These are phyloP conservation scores for Trachymyrmex cornetzi DNA, from an alignment of 1,140 invertebrate genomes.

Conservation along the genomic window DNA sequence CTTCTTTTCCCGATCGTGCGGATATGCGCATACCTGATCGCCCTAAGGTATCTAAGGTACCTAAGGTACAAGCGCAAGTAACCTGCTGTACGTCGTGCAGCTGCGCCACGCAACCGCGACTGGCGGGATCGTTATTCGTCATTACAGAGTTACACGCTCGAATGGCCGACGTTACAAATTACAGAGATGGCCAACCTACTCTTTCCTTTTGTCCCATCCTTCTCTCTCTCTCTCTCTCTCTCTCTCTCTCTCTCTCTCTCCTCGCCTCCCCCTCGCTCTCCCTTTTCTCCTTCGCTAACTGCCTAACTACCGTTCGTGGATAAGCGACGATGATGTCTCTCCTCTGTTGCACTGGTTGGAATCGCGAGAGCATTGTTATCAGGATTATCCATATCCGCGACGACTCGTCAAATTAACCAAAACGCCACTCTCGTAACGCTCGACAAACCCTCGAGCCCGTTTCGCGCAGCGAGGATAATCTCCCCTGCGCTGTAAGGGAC, in stretches of 20 bases:
- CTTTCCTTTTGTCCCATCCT: not conserved
- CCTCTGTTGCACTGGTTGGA: not conserved
- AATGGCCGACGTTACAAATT: conserved; percentile 78
- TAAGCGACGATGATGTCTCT: conserved; percentile 34
- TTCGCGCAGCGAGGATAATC: conserved; percentile 33
- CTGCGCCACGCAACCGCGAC: conserved; percentile 50
- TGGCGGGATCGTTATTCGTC: conserved; percentile 75
- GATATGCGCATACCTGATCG: conserved; percentile 40
- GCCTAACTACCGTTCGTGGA: conserved; percentile 30
- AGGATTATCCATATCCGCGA: conserved; percentile 45
- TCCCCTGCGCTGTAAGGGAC: not conserved
- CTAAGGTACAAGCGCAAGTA: conserved; percentile 8
- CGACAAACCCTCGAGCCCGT: conserved; percentile 20
- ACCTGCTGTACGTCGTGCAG: conserved; percentile 39
- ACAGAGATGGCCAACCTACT: conserved; percentile 74
- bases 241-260: not conserved
- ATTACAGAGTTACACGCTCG: conserved; percentile 79
- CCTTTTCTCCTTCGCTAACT: conserved; percentile 10
- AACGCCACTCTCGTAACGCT: conserved; percentile 43
- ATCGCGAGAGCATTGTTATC: conserved; percentile 62
- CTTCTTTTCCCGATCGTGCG: not conserved
- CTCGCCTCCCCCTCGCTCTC: not conserved
- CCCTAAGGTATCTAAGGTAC: conserved; percentile 31
- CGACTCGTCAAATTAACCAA: conserved; percentile 38
- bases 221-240: not conserved